These are phyloP conservation scores for Hesperia comma DNA, from an alignment of 2,888 invertebrate genomes.

Conservation along the genomic window DNA sequence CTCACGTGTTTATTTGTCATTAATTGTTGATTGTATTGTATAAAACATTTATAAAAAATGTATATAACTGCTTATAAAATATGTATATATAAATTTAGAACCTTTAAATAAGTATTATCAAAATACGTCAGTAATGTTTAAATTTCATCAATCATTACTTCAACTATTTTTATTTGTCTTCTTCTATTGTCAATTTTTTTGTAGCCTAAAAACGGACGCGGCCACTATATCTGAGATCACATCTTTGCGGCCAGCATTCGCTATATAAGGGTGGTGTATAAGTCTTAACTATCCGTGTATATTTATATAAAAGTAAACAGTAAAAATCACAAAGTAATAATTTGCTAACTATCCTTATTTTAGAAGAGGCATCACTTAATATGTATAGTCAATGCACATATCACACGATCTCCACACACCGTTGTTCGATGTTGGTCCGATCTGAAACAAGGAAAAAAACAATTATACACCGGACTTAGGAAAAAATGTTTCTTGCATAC, in stretches of 20 bases:
- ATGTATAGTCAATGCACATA: conserved; percentile 64
- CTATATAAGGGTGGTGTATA: conserved; percentile 42
- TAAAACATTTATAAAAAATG: conserved; percentile 19
- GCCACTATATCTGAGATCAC: conserved; percentile 74
- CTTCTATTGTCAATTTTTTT: conserved; percentile 21
- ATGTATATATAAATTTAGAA: conserved; percentile 16
- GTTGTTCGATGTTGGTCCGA: conserved; percentile 49
- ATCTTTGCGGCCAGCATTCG: conserved; percentile 63
- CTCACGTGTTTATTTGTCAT: background rate
- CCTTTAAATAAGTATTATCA: conserved; percentile 6
- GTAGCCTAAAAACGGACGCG: conserved; percentile 43
- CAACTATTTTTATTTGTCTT: conserved; percentile 3
- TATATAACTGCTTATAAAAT: conserved; percentile 19
- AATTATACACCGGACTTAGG: conserved; percentile 27
- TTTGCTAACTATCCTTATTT: conserved; percentile 74
- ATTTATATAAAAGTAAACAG: conserved; percentile 54
- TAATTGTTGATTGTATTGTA: conserved; percentile 5
- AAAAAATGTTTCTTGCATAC: too few species aligned
- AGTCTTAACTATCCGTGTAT: conserved; percentile 63
- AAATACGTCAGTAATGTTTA: conserved; percentile 8
- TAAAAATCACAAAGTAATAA: conserved; percentile 77
- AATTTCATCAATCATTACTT: conserved; percentile 6
- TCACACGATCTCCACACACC: conserved; percentile 64
- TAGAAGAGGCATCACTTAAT: conserved; percentile 57
- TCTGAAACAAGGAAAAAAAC: conserved; percentile 65